Base-by-base conservation (phyloP, 2,113 vertebrate genomes). In the Marmota flaviventris region DNA sequence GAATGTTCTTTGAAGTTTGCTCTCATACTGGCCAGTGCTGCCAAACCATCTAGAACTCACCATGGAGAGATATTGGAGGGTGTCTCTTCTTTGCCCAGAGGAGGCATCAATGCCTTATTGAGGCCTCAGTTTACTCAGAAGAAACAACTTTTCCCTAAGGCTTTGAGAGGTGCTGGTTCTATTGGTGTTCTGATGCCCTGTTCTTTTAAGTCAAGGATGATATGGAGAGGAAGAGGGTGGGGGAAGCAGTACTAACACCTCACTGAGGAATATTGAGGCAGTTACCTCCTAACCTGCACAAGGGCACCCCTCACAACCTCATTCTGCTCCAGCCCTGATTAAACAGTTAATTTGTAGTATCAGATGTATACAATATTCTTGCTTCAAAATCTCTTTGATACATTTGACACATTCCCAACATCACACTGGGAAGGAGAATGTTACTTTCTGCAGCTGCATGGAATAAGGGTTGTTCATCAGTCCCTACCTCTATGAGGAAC, bases 281-380 rank as follows among this genome's bases (percentile, higher is more conserved):
- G 48, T n/a, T 48, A 6, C 20, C 0, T 3, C 8, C 7, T 4
- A 25, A 4, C 17, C 78, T 65, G 37, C 1, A 20, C 18, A 34
- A 37, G 22, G 13, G 32, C 42, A 20, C 3, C 32, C 42, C 51
- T 94, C 32, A 37, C 9, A 58, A 10, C 53, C 69, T 82, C 9
- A n/a, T 65, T 81, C 67, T 76, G 11, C 8, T 83, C 45, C 16
- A 58, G 25, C 16, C 63, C 79, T 39, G 8, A 61, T 67, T 20
- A 82, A 89, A n/a, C 5, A 48, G 25, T 27, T 92, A 22, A 65
- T 83, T 84, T 61, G 39, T 65, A 61, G 10, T 45, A 65, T 77
- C 37, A 78, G 22, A 72, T 48, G 20, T 14, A 37, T 48, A 77
- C 56, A 32, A 42, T 77, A 63, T 69, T 63, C 3, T 92, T 85